Evolutionary conservation across 1,140 invertebrate genomes (phyloP).

Genomic region (Brachionus rotundiformis): DNA sequence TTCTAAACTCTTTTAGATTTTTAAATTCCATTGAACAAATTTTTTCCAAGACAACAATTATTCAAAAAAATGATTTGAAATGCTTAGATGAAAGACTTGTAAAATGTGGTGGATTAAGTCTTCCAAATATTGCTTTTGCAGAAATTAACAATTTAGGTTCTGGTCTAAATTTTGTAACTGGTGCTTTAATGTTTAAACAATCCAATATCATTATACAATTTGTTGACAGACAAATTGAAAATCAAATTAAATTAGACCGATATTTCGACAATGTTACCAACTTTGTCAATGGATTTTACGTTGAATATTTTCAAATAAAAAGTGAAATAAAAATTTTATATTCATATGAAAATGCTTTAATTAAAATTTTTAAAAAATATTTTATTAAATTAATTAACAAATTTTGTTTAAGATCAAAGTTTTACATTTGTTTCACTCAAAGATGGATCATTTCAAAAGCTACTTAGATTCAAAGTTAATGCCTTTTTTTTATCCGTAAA

Average conservation of each 20-base stretch:
- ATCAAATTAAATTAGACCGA: background rate
- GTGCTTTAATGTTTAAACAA: background rate
- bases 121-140: background rate
- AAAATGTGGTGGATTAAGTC: background rate
- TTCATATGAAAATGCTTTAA: background rate
- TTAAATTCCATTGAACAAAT: background rate
- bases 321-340: background rate
- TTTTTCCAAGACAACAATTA: constrained; percentile 4
- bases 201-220: background rate
- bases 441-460: constrained; percentile 23
- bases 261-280: background rate
- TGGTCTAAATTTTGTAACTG: background rate
- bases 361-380: background rate
- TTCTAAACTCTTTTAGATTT: background rate
- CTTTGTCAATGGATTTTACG: constrained; percentile 22
- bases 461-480: background rate
- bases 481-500: background rate
- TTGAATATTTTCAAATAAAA: constrained; percentile 16
- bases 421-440: constrained; percentile 7
- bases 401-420: constrained; percentile 3
- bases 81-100: background rate
- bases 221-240: background rate
- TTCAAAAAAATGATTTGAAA: background rate
- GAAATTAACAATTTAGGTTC: background rate
- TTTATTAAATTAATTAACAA: too few species aligned